These are phyloP conservation scores for Pseudorhiza aurosa DNA, from an alignment of 30 jellyfish, hydroid and myxozoan genomes.

Conservation along the genomic window DNA sequence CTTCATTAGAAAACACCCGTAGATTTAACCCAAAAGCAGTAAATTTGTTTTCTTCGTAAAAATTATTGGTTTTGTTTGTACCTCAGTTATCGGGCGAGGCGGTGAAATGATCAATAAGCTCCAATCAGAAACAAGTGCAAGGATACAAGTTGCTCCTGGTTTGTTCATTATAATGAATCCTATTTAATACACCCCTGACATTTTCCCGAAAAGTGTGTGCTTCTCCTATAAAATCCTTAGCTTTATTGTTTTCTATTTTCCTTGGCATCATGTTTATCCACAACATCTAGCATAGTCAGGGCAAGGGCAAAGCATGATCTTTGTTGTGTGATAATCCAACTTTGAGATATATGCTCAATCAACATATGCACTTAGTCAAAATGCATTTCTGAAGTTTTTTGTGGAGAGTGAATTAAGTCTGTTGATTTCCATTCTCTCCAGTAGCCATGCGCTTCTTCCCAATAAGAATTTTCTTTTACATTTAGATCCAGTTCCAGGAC, in stretches of 20 bases:
- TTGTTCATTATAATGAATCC: neutral
- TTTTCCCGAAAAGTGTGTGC: neutral
- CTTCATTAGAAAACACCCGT: no score
- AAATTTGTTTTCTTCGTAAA: no score
- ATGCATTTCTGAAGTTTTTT: no score
- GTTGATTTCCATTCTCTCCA: no score
- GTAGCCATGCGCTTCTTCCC: neutral
- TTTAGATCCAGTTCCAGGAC: conserved; percentile 96
- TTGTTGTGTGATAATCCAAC: no score
- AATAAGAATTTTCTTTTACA: neutral
- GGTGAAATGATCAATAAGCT: conserved; percentile 96
- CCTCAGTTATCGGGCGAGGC: conserved; percentile 92
- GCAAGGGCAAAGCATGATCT: no score
- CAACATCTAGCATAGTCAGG: no score
- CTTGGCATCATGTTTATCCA: neutral
- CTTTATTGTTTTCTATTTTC: neutral
- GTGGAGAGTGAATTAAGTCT: no score
- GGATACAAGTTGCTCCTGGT: conserved; percentile 98
- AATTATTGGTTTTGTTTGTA: no score
- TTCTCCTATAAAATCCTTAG: neutral
- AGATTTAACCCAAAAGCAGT: no score
- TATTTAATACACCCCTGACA: neutral
- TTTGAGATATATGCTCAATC: no score
- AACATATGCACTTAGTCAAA: no score
- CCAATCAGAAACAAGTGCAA: conserved; percentile 95